Conservation (phyloP, 2,888 invertebrate genomes). For the Poecilus cupreus region DNA sequence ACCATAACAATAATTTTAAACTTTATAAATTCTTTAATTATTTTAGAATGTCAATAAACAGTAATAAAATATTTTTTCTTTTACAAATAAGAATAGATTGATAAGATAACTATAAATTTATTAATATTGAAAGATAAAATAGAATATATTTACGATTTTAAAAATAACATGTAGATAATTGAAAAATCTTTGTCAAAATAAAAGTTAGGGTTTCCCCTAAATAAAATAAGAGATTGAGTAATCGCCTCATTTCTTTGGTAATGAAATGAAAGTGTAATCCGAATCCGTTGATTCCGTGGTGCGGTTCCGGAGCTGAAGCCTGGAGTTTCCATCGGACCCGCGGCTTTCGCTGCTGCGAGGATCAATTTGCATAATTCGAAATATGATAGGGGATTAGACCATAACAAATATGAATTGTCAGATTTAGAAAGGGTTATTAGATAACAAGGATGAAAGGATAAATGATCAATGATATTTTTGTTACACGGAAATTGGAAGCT, state of each 20-base stretch:
- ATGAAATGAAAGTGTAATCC: background rate
- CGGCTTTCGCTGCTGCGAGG: background rate
- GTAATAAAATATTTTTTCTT: no score
- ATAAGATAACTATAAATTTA: no score
- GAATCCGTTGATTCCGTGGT: background rate
- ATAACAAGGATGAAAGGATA: conserved; percentile 40
- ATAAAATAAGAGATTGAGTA: background rate
- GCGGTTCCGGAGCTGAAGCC: background rate
- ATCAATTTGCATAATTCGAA: conserved; percentile 56
- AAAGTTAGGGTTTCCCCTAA: background rate
- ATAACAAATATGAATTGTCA: conserved; percentile 57
- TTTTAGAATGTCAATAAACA: no score
- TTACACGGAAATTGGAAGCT: background rate
- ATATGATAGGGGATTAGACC: conserved; percentile 47
- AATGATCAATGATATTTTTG: conserved; percentile 12
- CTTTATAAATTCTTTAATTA: no score
- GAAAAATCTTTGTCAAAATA: no score
- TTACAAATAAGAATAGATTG: no score
- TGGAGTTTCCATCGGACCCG: background rate
- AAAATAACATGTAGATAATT: no score
- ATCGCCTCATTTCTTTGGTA: background rate
- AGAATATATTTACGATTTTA: no score
- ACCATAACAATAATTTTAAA: no score
- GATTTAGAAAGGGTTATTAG: conserved; percentile 50
- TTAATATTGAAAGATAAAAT: no score